Conservation (phyloP, 2,888 invertebrate species). For the Mesochorus sp. region DNA sequence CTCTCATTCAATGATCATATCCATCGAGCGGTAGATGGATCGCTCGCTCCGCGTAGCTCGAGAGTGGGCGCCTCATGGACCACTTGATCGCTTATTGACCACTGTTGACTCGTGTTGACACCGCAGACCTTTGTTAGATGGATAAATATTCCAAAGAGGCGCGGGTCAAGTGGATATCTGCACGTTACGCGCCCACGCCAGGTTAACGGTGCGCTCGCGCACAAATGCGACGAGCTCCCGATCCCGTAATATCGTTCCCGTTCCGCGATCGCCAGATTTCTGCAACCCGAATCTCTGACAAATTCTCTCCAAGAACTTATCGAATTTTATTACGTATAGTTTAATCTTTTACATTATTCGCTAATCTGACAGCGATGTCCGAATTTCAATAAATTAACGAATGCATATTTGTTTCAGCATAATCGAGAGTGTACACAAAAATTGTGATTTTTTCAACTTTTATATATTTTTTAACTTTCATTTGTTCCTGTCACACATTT, state of each 20-base stretch:
- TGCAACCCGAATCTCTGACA: too few relatives aligned
- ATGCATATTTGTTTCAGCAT: too few relatives aligned
- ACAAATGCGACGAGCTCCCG: background rate
- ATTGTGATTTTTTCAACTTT: too few relatives aligned
- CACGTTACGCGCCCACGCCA: slow-evolving; percentile 75
- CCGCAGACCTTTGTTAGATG: slow-evolving; percentile 80
- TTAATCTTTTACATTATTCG: too few relatives aligned
- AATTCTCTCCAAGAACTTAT: too few relatives aligned
- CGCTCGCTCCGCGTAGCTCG: slow-evolving; percentile 3
- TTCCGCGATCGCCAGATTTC: slow-evolving; percentile 28
- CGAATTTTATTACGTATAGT: too few relatives aligned
- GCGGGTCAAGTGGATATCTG: slow-evolving; percentile 79
- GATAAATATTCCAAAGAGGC: slow-evolving; percentile 78
- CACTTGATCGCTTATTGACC: slow-evolving; percentile 81
- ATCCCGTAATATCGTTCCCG: background rate
- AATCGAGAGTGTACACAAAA: too few relatives aligned
- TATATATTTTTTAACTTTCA: too few relatives aligned
- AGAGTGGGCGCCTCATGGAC: slow-evolving; percentile 77
- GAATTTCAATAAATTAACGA: too few relatives aligned
- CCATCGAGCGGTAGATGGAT: slow-evolving; percentile 50
- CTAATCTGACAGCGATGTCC: too few relatives aligned
- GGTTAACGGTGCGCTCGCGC: slow-evolving; percentile 59
- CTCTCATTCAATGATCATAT: slow-evolving; percentile 51
- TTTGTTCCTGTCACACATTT: too few relatives aligned
- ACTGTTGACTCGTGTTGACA: slow-evolving; percentile 82